These are phyloP conservation scores for Lithophane semibrunnea DNA, from an alignment of 2,888 invertebrate genomes.

Conservation along the genomic window DNA sequence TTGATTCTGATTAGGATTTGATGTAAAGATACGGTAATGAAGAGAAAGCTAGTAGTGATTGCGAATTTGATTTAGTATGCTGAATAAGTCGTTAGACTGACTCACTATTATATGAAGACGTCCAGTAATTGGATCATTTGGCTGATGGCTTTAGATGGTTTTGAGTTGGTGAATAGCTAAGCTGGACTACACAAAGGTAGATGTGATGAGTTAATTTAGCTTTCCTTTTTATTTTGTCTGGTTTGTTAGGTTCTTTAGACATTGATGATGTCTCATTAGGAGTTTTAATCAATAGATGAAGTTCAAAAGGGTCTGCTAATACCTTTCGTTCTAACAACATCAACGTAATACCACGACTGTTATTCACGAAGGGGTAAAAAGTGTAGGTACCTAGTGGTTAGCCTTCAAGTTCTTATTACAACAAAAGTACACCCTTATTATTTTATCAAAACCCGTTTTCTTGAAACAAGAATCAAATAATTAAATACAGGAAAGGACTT, in stretches of 20 bases:
- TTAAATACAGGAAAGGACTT: not conserved
- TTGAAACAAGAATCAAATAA: not conserved
- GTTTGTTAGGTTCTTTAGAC: constrained; percentile 3
- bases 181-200: constrained; percentile 18
- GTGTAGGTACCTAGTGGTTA: not conserved
- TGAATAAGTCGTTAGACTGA: constrained; percentile 53
- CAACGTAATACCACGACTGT: not conserved
- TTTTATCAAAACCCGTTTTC: not conserved
- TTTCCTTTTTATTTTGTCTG: constrained; percentile 34
- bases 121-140: constrained; percentile 59
- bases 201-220: constrained; percentile 18
- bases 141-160: constrained; percentile 39
- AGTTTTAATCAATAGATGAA: not conserved
- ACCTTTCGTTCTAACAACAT: not conserved
- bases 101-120: constrained; percentile 46
- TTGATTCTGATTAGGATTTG: constrained; percentile 73
- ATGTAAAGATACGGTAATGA: constrained; percentile 67
- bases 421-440: not conserved
- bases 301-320: not conserved
- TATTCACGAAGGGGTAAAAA: not conserved
- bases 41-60: constrained; percentile 63
- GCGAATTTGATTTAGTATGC: constrained; percentile 55
- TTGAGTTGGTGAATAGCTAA: constrained; percentile 41
- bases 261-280: constrained; percentile 15
- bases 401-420: not conserved